Evolutionary conservation across 2,797 vertebrate species (phyloP).

Genomic region (Anguilla pacifica): DNA sequence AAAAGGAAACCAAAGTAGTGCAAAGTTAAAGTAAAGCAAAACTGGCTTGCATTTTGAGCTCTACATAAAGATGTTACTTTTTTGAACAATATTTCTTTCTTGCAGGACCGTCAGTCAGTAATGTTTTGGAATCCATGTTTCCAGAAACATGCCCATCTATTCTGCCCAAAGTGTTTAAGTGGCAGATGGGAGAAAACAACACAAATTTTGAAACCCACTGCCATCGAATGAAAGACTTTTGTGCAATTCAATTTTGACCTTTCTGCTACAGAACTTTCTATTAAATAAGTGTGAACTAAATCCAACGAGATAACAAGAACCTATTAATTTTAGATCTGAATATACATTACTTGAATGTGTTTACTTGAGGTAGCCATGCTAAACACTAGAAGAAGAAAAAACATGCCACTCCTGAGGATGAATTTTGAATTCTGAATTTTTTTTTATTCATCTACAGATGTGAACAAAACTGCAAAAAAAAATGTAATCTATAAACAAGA

Average conservation of each 20-base stretch:
- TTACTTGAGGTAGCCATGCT: background rate
- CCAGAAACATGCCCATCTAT: background rate
- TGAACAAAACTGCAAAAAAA: background rate
- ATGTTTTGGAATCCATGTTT: background rate
- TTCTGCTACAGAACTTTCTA: background rate
- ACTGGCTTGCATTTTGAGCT: background rate
- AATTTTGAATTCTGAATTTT: background rate
- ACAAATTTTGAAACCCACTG: background rate
- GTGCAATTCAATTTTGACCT: background rate
- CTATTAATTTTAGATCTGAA: background rate
- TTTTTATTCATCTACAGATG: slow-evolving; percentile 13
- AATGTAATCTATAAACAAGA: background rate
- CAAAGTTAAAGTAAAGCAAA: background rate
- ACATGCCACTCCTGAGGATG: background rate
- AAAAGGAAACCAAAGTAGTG: background rate
- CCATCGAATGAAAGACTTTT: background rate
- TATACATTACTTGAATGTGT: background rate
- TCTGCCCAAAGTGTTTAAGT: background rate
- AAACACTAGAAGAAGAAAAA: background rate
- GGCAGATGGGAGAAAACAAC: background rate
- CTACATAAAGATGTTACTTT: background rate
- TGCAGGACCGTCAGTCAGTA: background rate
- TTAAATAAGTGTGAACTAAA: background rate
- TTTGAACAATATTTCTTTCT: background rate
- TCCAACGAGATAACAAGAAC: background rate